Base-by-base conservation (phyloP, 2,888 invertebrate genomes). In the Patella pellucida region DNA sequence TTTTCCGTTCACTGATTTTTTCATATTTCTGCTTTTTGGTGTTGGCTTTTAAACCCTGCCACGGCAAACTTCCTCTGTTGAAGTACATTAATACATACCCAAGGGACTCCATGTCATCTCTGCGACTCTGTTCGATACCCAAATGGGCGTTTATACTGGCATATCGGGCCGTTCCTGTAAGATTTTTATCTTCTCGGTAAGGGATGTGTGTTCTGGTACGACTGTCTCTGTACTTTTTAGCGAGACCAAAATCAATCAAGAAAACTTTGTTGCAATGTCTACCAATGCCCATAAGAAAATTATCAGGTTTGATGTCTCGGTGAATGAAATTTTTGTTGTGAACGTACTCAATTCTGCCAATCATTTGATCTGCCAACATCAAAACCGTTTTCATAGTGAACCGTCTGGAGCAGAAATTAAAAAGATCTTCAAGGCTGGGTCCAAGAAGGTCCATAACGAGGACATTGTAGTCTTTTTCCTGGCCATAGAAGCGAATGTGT, bases 311-410 rank as follows among this genome's bases (percentile, higher is more conserved):
- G 76, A 91, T 90, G 83, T 90, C 90, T 90, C 99, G 95, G 93
- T 99, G 99, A 91, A 99, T 99, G 93, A 99, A 99, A 91, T 97
- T 97, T 93, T 99, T 99, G 93, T 96, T 96, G 93, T 99, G 99
- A 89, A 99, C 96, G 92, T 95, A 99, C 93, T 99, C 99, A 89
- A 99, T 95, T 86, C 99, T 95, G 56, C 97, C 92, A 75, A 93
- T 92, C 92, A 91, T 91, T 83, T 91, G 90, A 93, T 99, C 99
- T 89, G 97, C 99, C 88, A 99, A 93, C 99, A 99, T 99, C 83
- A 99, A 94, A 82, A 99, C 99, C 83, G 99, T 99, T 94, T 99
- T 99, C 93, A 99, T 97, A 86, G 99, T 98, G 93, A 99, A 99
- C 90, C 98, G 95, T 82, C 99, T 95, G 80, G 97, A 96, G 92